These are phyloP conservation scores for Aplocera efformata DNA, from an alignment of 2,888 invertebrate genomes.

Conservation along the genomic window DNA sequence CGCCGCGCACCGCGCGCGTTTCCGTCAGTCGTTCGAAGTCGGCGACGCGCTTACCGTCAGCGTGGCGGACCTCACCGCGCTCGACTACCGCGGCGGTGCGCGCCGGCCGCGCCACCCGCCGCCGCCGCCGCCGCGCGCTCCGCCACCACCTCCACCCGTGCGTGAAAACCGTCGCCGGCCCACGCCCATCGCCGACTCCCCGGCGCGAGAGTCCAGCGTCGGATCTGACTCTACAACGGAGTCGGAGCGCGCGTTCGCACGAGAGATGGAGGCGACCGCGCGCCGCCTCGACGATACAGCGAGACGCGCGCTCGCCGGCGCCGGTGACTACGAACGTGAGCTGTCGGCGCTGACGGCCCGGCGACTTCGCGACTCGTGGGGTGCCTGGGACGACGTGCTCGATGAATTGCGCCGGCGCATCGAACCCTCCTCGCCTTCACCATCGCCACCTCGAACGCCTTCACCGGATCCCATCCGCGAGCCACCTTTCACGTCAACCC, in stretches of 20 bases:
- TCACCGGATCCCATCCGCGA: conserved; percentile 64
- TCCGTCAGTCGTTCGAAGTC: conserved; percentile 72
- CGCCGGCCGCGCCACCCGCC: conserved; percentile 64
- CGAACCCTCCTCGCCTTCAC: conserved; percentile 59
- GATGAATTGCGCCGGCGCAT: conserved; percentile 69
- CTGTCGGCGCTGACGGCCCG: conserved; percentile 79
- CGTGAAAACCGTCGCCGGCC: conserved; percentile 41
- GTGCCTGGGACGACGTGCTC: conserved; percentile 73
- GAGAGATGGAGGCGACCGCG: conserved; percentile 72
- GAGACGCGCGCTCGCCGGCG: conserved; percentile 68
- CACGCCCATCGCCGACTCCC: conserved; percentile 36
- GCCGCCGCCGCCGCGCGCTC: conserved; percentile 51
- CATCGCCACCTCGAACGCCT: conserved; percentile 65
- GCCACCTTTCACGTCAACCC: conserved; percentile 80
- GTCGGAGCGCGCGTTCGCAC: conserved; percentile 67
- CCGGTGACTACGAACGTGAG: conserved; percentile 78
- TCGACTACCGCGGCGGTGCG: conserved; percentile 75
- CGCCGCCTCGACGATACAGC: conserved; percentile 66
- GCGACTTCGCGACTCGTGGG: conserved; percentile 72
- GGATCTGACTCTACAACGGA: conserved; percentile 74
- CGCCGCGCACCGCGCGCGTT: conserved; percentile 57
- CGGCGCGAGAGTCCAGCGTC: conserved; percentile 66
- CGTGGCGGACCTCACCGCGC: conserved; percentile 81
- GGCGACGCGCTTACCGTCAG: conserved; percentile 79
- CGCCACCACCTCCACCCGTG: conserved; percentile 55